phyloP scores from a whole-genome alignment of 2,797 vertebrate species.

The Allobates femoralis region DNA sequence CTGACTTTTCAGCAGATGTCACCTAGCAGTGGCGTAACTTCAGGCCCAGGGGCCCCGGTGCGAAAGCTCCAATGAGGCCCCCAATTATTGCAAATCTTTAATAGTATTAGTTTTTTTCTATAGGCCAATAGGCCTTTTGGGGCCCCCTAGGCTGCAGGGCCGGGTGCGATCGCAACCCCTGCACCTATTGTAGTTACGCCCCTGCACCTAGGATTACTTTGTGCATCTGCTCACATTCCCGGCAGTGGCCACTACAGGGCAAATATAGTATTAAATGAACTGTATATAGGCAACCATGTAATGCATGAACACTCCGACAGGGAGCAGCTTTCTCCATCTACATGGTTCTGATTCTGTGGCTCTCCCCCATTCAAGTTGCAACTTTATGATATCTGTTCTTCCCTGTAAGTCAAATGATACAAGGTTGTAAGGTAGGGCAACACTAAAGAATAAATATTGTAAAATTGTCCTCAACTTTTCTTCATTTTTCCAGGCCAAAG shows the following conservation, averaged over 20 bases:
- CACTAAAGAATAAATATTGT: neutral
- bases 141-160: too few species aligned
- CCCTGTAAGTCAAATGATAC: neutral
- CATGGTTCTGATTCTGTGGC: neutral
- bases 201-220: neutral
- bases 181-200: too few species aligned
- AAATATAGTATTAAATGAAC: neutral
- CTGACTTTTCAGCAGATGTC: neutral
- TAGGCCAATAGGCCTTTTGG: too few species aligned
- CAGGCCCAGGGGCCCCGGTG: too few species aligned
- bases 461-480: too few species aligned
- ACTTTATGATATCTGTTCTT: neutral
- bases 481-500: slow-evolving; percentile 81
- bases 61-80: too few species aligned
- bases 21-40: too few species aligned
- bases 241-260: neutral
- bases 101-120: too few species aligned
- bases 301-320: neutral
- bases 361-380: neutral
- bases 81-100: too few species aligned
- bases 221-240: neutral
- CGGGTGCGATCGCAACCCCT: too few species aligned
- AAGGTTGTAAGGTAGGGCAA: too few species aligned
- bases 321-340: neutral
- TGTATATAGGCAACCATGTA: neutral